Evolutionary conservation across 2,888 invertebrate species (phyloP).

Genomic region (Netelia melanura): DNA sequence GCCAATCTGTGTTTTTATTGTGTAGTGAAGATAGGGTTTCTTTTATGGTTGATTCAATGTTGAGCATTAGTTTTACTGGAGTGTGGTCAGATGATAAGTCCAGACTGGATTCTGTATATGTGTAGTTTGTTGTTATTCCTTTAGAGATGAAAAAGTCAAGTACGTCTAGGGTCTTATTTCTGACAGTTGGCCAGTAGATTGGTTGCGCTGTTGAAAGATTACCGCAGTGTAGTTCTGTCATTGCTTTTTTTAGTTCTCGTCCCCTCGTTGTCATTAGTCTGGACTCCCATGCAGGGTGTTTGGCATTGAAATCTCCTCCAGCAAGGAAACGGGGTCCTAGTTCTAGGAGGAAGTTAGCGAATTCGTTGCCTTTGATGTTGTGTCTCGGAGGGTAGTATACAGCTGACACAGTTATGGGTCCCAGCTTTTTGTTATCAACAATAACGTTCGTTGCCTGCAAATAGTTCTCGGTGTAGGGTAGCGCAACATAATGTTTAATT

Average conservation of each 20-base stretch:
- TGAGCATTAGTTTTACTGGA: conserved; percentile 67
- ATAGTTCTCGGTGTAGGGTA: conserved; percentile 38
- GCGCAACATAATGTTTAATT: conserved; percentile 63
- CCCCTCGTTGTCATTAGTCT: conserved; percentile 60
- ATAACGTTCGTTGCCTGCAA: conserved; percentile 66
- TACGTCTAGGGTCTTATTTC: conserved; percentile 71
- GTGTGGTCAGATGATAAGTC: conserved; percentile 72
- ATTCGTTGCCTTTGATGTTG: conserved; percentile 66
- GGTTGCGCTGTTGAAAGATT: conserved; percentile 67
- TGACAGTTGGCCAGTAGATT: conserved; percentile 73
- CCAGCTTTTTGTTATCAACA: not conserved
- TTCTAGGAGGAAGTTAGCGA: conserved; percentile 56
- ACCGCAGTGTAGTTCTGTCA: conserved; percentile 19
- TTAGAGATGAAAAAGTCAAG: conserved; percentile 71
- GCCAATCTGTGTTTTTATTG: conserved; percentile 65
- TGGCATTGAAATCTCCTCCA: conserved; percentile 68
- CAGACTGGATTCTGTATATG: conserved; percentile 52
- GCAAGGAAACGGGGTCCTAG: conserved; percentile 65
- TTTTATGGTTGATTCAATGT: conserved; percentile 55
- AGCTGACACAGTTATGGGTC: conserved; percentile 25
- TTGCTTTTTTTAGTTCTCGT: conserved; percentile 42
- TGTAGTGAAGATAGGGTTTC: conserved; percentile 60
- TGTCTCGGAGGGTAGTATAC: conserved; percentile 72
- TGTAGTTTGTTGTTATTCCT: conserved; percentile 60
- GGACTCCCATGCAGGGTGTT: conserved; percentile 71